Conservation (phyloP, 2,797 vertebrate species). For the Sarcoramphus papa region DNA sequence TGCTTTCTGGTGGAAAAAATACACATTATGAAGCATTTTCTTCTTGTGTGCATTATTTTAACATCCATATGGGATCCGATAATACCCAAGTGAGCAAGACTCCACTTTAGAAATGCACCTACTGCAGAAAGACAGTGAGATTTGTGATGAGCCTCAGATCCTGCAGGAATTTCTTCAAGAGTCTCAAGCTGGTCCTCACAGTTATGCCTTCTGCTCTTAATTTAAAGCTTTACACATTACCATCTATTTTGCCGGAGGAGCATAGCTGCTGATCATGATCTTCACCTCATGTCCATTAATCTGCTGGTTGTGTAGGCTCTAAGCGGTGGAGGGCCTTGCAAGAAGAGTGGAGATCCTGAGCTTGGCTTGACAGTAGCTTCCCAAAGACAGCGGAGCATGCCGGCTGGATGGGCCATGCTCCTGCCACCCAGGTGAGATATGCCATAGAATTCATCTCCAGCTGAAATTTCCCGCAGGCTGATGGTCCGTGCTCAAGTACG, state of each 20-base stretch:
- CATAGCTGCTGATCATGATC: not conserved
- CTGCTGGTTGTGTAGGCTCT: not conserved
- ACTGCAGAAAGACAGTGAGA: not conserved
- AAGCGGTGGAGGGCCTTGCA: not conserved
- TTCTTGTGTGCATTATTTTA: not conserved
- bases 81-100: not conserved
- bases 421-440: fast-evolving
- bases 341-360: not conserved
- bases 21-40: fast-evolving
- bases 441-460: fast-evolving
- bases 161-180: not conserved
- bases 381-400: fast-evolving
- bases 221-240: not conserved
- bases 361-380: not conserved
- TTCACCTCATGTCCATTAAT: not conserved
- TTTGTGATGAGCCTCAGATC: not conserved
- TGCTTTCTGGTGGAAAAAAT: not conserved
- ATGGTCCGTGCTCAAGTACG: not conserved
- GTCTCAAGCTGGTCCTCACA: not conserved
- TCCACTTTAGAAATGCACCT: not conserved
- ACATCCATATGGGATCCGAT: too few species aligned
- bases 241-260: not conserved
- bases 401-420: fast-evolving
- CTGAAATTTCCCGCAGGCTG: too few species aligned
- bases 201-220: not conserved